Percentiles rank a stretch among this genome's conserved stretches.
phyloP scores from a whole-genome alignment of 1,140 invertebrate genomes.

The Cardiocondyla obscurior region DNA sequence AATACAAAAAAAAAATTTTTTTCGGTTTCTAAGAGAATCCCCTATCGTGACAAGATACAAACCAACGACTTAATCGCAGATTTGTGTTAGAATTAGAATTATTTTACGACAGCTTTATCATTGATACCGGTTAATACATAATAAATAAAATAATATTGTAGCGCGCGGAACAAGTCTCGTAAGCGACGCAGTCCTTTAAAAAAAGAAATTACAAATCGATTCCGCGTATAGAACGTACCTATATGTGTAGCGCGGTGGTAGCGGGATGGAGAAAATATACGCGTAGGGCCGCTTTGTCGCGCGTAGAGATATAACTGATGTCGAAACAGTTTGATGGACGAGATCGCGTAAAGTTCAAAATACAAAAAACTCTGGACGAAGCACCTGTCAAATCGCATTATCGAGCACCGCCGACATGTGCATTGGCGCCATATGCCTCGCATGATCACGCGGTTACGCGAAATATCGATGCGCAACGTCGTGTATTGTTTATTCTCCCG shows the following conservation, averaged over 20 bases:
- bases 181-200: not conserved
- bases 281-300: constrained; percentile 13
- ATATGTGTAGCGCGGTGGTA: not conserved
- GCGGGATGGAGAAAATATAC: not conserved
- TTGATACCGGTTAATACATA: too few relatives aligned
- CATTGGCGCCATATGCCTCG: constrained; percentile 35
- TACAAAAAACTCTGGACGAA: constrained; percentile 58
- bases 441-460: constrained; percentile 47
- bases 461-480: constrained; percentile 25
- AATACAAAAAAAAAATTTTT: constrained; percentile 7
- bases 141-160: too few relatives aligned
- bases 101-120: constrained; percentile 2
- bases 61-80: constrained; percentile 18
- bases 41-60: not conserved
- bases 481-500: not conserved
- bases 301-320: constrained; percentile 53
- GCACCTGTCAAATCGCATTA: constrained; percentile 69
- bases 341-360: constrained; percentile 63
- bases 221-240: not conserved
- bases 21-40: not conserved
- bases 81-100: constrained; percentile 1
- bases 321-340: constrained; percentile 59
- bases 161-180: too few relatives aligned
- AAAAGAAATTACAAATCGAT: constrained; percentile 3
- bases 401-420: constrained; percentile 51